Base-by-base conservation (phyloP, 2,113 vertebrate genomes). In the Tauraco erythrolophus region DNA sequence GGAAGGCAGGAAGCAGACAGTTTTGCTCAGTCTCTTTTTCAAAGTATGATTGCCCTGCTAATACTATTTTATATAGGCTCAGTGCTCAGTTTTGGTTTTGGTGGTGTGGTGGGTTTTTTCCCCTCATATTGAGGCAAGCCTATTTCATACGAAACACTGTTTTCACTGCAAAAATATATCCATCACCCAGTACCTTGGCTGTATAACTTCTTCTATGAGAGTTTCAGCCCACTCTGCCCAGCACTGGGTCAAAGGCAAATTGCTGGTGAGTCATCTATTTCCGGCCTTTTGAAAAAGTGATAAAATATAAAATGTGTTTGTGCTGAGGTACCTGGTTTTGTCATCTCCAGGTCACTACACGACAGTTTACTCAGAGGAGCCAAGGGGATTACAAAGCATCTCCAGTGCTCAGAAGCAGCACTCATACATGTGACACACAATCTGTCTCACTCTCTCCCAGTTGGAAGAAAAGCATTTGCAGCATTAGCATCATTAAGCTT, bases 301-400 rank as follows among this genome's bases (percentile, higher is more conserved):
- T 82, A 95, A 95, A 94, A 84, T 91, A 76, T 37, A 65, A 91
- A 94, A 89, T 43, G 22, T 64, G 24, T 84, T 79, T 84, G 28
- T 54, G 27, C 37, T 74, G 7, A 53, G 28, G 28, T 84, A 75
- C n/a, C 65, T 89, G 57, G 33, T 33, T 84, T 78, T 88, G 61
- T 92, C 86, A 57, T 88, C 84, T 82, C 35, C 57, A 45, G 57
- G 77, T 82, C 60, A 86, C 81, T 86, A 57, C n/a, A 66, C 28
- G 50, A 7, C 4, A 2, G 33, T 66, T 94, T 78, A 53, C 54
- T 43, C 53, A 82, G 61, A 89, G 65, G 61, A 60, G 18, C 25
- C 86, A 87, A 87, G 77, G 66, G 80, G 41, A 41, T 89, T 87
- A 41, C 45, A 72, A 89, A 89, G 56, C 21, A 64, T 41, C 22